phyloP scores from a whole-genome alignment of 1,140 invertebrate species.

The Ostrea denselamellosa region DNA sequence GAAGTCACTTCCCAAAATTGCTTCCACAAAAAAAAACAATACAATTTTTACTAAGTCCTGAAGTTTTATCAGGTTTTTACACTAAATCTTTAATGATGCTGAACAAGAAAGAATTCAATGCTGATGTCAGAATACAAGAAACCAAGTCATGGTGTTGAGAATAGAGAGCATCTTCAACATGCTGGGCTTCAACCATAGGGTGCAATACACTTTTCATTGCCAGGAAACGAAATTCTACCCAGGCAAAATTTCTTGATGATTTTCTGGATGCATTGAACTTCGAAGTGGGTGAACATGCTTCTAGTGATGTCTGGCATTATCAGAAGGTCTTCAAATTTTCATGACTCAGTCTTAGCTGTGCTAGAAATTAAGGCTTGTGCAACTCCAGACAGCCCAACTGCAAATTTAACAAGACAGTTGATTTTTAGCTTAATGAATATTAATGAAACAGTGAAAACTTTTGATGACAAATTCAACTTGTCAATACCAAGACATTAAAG shows the following conservation, averaged over 20 bases:
- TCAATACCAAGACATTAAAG: slow-evolving; percentile 18
- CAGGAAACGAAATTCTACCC: slow-evolving; percentile 31
- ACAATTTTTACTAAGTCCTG: slow-evolving; percentile 21
- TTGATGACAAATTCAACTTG: slow-evolving; percentile 20
- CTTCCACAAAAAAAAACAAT: slow-evolving; percentile 15
- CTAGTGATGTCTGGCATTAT: slow-evolving; percentile 3
- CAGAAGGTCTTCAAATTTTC: slow-evolving; percentile 22
- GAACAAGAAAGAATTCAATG: slow-evolving; percentile 38
- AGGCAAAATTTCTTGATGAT: slow-evolving; percentile 1
- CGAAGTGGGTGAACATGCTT: slow-evolving; percentile 28
- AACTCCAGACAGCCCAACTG: slow-evolving; percentile 31
- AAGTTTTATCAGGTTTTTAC: slow-evolving; percentile 34
- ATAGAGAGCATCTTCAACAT: background rate
- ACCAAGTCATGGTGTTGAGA: slow-evolving; percentile 16
- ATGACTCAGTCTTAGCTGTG: slow-evolving; percentile 5
- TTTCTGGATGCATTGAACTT: slow-evolving; percentile 37
- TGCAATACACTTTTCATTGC: background rate
- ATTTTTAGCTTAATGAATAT: slow-evolving; percentile 35
- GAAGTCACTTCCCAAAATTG: slow-evolving; percentile 19
- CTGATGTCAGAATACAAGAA: slow-evolving; percentile 7
- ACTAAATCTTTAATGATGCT: slow-evolving; percentile 38
- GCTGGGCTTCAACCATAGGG: background rate
- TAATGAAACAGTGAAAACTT: slow-evolving; percentile 6
- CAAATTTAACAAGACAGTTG: slow-evolving; percentile 36
- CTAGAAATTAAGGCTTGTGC: slow-evolving; percentile 17